A percentile compares a stretch with the other conserved stretches of the same genome.
phyloP scores from a whole-genome alignment of 2,888 invertebrate genomes.

The Ethmia dodecea region DNA sequence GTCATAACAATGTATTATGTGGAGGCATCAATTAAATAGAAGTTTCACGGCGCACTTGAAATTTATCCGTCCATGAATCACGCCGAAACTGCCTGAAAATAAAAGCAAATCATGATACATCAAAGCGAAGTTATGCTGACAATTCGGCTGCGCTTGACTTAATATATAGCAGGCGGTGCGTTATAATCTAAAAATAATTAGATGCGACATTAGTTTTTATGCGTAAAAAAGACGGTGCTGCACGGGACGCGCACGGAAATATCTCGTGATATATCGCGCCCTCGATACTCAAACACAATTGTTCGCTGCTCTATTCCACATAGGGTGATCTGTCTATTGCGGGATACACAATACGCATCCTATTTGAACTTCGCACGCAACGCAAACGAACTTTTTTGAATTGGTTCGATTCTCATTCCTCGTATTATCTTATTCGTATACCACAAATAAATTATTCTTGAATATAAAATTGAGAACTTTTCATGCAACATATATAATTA shows the following conservation, averaged over 20 bases:
- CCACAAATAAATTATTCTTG: too few relatives aligned
- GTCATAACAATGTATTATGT: constrained; percentile 60
- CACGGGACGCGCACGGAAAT: constrained; percentile 65
- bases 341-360: too few relatives aligned
- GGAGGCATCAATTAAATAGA: constrained; percentile 61
- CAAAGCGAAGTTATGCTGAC: constrained; percentile 76
- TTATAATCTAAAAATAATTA: constrained; percentile 78
- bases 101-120: constrained; percentile 74
- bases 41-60: constrained; percentile 62
- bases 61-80: constrained; percentile 72
- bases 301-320: constrained; percentile 35
- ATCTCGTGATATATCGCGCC: constrained; percentile 64
- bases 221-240: constrained; percentile 70
- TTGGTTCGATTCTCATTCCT: too few relatives aligned
- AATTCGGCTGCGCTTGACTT: constrained; percentile 69
- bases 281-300: constrained; percentile 51
- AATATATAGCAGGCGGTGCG: constrained; percentile 74
- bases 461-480: too few relatives aligned
- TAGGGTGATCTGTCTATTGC: too few relatives aligned
- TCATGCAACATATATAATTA: too few relatives aligned
- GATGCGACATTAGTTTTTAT: constrained; percentile 75
- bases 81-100: constrained; percentile 63
- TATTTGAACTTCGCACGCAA: too few relatives aligned
- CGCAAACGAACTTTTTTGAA: too few relatives aligned
- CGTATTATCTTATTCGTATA: too few relatives aligned